Evolutionary conservation across 2,888 invertebrate genomes (phyloP).

Genomic region (Meiosimyza decipiens): DNA sequence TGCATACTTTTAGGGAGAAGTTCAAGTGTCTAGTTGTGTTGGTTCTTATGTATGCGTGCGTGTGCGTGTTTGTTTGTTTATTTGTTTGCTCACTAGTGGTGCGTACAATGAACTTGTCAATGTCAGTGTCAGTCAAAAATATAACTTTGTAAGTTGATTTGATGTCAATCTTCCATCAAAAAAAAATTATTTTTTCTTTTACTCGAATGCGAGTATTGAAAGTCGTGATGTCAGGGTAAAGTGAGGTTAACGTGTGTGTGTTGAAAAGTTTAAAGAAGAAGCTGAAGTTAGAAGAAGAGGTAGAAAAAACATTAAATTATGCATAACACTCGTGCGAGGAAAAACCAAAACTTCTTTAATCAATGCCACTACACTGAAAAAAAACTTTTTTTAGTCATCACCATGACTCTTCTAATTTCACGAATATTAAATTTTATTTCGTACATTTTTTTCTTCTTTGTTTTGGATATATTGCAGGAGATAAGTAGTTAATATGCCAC

Average conservation of each 20-base stretch:
- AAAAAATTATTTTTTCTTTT: background rate
- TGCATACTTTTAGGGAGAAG: background rate
- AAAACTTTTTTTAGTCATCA: too few relatives aligned
- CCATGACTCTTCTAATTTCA: too few relatives aligned
- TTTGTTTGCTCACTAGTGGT: background rate
- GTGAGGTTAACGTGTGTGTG: background rate
- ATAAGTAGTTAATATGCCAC: too few relatives aligned
- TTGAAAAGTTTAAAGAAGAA: background rate
- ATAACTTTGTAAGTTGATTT: constrained; percentile 14
- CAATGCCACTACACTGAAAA: too few relatives aligned
- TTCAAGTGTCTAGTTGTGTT: background rate
- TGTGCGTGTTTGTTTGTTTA: too few relatives aligned
- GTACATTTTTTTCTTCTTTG: too few relatives aligned
- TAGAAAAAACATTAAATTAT: too few relatives aligned
- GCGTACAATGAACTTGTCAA: constrained; percentile 59
- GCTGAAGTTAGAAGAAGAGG: too few relatives aligned
- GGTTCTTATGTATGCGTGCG: background rate
- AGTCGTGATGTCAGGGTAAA: background rate
- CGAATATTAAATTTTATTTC: too few relatives aligned
- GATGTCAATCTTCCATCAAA: constrained; percentile 16
- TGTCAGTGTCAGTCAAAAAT: constrained; percentile 47
- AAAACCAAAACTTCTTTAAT: too few relatives aligned
- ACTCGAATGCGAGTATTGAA: background rate
- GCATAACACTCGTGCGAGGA: too few relatives aligned
- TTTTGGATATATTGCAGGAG: too few relatives aligned